Percentiles rank a stretch among this genome's conserved stretches.
phyloP scores from a whole-genome alignment of 2,113 vertebrate species.

The Synodontis membranacea region DNA sequence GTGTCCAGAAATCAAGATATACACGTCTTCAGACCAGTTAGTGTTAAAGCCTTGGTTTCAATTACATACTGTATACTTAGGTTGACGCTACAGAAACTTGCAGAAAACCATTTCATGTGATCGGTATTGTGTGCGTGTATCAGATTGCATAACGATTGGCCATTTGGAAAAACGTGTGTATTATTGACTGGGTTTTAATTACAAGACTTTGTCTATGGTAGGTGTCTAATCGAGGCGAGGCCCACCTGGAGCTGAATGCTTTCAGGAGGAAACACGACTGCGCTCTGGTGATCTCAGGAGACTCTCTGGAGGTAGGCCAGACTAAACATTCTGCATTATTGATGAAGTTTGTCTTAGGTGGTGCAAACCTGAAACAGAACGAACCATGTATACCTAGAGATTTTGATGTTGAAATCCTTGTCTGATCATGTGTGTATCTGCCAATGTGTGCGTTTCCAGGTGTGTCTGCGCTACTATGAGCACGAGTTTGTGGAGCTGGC shows the following conservation, averaged over 20 bases:
- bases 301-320: slow-evolving; percentile 88
- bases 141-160: background rate
- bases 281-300: slow-evolving; percentile 94
- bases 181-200: background rate
- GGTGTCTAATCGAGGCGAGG: slow-evolving; percentile 89
- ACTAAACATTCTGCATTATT: slow-evolving; percentile 27
- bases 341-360: background rate
- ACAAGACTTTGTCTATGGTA: slow-evolving; percentile 60
- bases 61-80: background rate
- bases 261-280: slow-evolving; percentile 97
- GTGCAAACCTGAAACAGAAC: background rate
- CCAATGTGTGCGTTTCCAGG: slow-evolving; percentile 83
- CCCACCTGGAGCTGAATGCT: slow-evolving; percentile 95
- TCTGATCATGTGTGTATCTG: slow-evolving; percentile 65
- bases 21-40: slow-evolving; percentile 90
- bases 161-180: background rate
- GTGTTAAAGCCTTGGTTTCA: slow-evolving; percentile 46
- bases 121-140: background rate
- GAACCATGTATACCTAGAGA: background rate
- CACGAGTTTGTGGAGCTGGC: slow-evolving; percentile 95
- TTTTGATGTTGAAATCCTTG: background rate
- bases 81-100: background rate
- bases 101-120: background rate
- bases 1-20: slow-evolving; percentile 91
- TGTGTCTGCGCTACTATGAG: slow-evolving; percentile 93